phyloP scores from a whole-genome alignment of 2,113 vertebrate species.

The Oreamnos americanus region DNA sequence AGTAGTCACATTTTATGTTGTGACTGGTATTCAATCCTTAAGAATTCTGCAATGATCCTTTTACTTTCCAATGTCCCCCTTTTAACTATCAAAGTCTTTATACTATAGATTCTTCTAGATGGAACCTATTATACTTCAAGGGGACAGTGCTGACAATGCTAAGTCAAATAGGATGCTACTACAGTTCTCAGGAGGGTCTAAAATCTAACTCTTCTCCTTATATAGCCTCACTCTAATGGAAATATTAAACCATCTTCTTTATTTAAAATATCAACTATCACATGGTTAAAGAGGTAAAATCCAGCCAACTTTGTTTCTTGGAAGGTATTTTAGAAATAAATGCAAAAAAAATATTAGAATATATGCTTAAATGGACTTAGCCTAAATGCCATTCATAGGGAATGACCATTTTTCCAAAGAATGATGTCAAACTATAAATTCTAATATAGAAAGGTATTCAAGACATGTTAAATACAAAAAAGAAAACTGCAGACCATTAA shows the following conservation, averaged over 20 bases:
- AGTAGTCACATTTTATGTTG: neutral
- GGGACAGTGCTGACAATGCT: neutral
- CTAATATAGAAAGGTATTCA: neutral
- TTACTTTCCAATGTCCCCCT: neutral
- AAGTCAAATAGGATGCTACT: neutral
- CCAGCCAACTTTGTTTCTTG: neutral
- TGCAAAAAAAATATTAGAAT: neutral
- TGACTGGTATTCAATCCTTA: neutral
- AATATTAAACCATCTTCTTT: neutral
- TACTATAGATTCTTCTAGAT: neutral
- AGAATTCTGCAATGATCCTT: neutral
- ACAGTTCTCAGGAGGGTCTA: neutral
- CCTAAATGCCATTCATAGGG: neutral
- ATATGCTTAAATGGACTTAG: conserved; percentile 23
- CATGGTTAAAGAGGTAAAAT: conserved; percentile 27
- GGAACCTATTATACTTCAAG: neutral
- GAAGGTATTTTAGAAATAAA: neutral
- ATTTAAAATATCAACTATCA: neutral
- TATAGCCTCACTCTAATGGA: neutral
- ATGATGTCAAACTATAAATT: neutral
- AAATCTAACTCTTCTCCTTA: neutral
- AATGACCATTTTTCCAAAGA: neutral
- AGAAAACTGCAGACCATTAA: neutral
- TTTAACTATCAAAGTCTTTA: neutral
- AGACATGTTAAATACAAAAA: neutral